Evolutionary conservation across 2,113 vertebrate genomes (phyloP).

Genomic region (Dasyurus viverrinus): DNA sequence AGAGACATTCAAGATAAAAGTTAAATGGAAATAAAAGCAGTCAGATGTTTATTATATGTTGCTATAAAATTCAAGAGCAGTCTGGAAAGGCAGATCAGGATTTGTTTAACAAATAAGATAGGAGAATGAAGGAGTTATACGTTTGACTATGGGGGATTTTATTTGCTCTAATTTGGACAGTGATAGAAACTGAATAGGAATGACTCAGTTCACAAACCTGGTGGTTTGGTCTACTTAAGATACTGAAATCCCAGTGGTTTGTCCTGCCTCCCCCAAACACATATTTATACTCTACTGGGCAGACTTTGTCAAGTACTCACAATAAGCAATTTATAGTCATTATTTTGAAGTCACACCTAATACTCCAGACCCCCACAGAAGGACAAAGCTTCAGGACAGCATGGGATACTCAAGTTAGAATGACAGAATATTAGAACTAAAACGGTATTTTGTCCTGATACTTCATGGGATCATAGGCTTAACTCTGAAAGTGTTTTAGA

Average conservation of each 20-base stretch:
- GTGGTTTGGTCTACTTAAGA: background rate
- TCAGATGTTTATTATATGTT: constrained; percentile 87
- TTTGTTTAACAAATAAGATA: constrained; percentile 85
- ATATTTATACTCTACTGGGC: background rate
- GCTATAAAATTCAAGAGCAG: constrained; percentile 85
- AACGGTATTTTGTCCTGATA: background rate
- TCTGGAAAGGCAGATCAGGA: constrained; percentile 85
- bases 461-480: background rate
- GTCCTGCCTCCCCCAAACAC: background rate
- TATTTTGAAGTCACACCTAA: accelerated
- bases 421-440: background rate
- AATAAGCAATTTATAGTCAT: background rate
- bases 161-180: constrained; percentile 75
- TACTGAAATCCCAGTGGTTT: background rate
- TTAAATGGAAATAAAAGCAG: constrained; percentile 87
- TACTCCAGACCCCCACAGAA: background rate
- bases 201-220: constrained; percentile 6
- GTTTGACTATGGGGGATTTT: constrained; percentile 71
- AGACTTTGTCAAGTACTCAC: background rate
- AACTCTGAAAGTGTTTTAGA: background rate
- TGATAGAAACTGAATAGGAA: constrained; percentile 65
- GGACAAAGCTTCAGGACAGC: no score
- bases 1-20: constrained; percentile 85
- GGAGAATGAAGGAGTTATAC: constrained; percentile 75
- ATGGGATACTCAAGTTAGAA: background rate